A percentile compares a stretch with the other conserved stretches of the same genome.
Conservation (phyloP, 2,797 vertebrate species). For the Pithecia hirsuta region DNA sequence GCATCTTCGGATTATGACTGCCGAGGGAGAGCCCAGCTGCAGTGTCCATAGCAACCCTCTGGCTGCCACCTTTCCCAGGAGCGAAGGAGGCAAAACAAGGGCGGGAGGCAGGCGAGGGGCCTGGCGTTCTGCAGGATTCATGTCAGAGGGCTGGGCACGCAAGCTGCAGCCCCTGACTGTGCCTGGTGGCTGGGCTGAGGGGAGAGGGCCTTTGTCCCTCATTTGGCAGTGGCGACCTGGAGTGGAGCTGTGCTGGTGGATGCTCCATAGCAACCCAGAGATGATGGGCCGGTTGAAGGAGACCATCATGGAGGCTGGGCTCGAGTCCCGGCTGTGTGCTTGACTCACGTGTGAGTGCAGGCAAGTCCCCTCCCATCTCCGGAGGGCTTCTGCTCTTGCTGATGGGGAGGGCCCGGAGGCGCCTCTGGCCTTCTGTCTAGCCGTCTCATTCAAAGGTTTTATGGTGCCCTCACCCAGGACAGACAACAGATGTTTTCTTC, state of each 20-base stretch:
- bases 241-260: background rate
- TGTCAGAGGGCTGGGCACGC: background rate
- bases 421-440: background rate
- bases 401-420: background rate
- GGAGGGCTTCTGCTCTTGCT: background rate
- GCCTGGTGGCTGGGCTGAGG: background rate
- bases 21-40: constrained; percentile 34
- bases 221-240: rapidly evolving
- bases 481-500: background rate
- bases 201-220: background rate
- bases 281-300: background rate
- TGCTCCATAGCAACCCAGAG: background rate
- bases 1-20: background rate
- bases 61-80: constrained; percentile 47
- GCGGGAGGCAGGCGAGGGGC: background rate
- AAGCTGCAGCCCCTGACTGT: background rate
- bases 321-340: background rate
- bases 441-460: background rate
- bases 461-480: background rate
- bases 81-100: background rate
- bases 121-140: background rate
- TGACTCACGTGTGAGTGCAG: background rate
- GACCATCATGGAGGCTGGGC: no score
- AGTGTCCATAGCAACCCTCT: constrained; percentile 77
- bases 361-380: background rate